Evolutionary conservation across 2,113 vertebrate genomes (phyloP).

Genomic region (Sprattus sprattus): DNA sequence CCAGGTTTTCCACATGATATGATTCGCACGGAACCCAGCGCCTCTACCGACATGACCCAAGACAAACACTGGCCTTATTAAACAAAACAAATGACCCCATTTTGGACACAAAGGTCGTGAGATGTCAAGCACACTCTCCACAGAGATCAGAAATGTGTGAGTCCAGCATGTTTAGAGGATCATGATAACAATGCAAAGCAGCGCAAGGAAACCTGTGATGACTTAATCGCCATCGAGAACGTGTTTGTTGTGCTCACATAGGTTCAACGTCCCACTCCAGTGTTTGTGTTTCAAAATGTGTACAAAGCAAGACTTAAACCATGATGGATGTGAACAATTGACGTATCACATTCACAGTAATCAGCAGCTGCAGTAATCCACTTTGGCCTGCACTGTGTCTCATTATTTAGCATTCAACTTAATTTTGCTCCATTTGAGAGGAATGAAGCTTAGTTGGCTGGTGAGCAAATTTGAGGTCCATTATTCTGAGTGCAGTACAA

Average conservation of each 20-base stretch:
- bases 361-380: conserved; percentile 41
- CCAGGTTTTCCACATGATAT: conserved; percentile 64
- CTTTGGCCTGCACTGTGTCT: conserved; percentile 26
- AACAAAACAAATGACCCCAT: conserved; percentile 70
- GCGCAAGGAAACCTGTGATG: neutral
- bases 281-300: neutral
- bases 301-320: conserved; percentile 5
- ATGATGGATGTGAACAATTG: conserved; percentile 34
- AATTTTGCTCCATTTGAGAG: conserved; percentile 24
- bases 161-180: neutral
- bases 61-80: conserved; percentile 73
- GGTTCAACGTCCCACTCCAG: neutral
- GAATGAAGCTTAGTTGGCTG: neutral
- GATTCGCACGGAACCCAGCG: conserved; percentile 68
- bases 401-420: conserved; percentile 31
- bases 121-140: conserved; percentile 11
- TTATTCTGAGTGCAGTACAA: neutral
- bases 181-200: neutral
- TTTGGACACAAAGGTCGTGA: conserved; percentile 43
- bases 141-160: neutral
- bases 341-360: conserved; percentile 35
- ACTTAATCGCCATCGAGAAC: neutral
- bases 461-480: neutral
- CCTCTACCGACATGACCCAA: conserved; percentile 62
- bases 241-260: neutral